Evolutionary conservation across 1,140 invertebrate genomes (phyloP).

Genomic region (Hycleus phaleratus): DNA sequence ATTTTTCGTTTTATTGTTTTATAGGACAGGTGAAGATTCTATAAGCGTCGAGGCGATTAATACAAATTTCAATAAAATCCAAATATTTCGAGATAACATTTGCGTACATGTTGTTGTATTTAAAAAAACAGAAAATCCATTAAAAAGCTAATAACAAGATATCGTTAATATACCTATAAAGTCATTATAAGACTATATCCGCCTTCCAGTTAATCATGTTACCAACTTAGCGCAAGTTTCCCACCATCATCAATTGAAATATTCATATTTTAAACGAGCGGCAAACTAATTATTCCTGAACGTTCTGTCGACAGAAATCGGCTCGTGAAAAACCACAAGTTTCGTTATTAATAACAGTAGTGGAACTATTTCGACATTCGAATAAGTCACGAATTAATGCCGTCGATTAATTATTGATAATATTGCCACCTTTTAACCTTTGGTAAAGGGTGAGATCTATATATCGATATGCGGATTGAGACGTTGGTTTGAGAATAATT

Average conservation of each 20-base stretch:
- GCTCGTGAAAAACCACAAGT: neutral
- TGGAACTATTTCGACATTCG: neutral
- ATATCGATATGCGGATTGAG: constrained; percentile 6
- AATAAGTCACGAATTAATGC: too few species aligned
- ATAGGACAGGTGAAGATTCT: constrained; percentile 6
- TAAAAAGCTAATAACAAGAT: constrained; percentile 23
- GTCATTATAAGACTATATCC: constrained; percentile 24
- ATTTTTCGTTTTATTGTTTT: constrained; percentile 9
- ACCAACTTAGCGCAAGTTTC: constrained; percentile 23
- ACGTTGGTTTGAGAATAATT: constrained; percentile 27
- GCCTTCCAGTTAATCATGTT: constrained; percentile 30
- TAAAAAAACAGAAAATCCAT: constrained; percentile 6
- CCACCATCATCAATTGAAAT: constrained; percentile 27
- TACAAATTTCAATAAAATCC: too few species aligned
- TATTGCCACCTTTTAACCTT: too few species aligned
- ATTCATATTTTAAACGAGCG: constrained; percentile 19
- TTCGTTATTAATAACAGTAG: neutral
- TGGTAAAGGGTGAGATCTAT: too few species aligned
- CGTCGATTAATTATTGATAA: too few species aligned
- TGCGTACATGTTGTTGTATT: too few species aligned
- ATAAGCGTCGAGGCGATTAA: too few species aligned
- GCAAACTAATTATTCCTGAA: constrained; percentile 11
- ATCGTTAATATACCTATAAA: constrained; percentile 26
- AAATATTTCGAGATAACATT: too few species aligned
- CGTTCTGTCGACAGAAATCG: too few species aligned